phyloP scores from a whole-genome alignment of 2,113 vertebrate species.

The Ondatra zibethicus region DNA sequence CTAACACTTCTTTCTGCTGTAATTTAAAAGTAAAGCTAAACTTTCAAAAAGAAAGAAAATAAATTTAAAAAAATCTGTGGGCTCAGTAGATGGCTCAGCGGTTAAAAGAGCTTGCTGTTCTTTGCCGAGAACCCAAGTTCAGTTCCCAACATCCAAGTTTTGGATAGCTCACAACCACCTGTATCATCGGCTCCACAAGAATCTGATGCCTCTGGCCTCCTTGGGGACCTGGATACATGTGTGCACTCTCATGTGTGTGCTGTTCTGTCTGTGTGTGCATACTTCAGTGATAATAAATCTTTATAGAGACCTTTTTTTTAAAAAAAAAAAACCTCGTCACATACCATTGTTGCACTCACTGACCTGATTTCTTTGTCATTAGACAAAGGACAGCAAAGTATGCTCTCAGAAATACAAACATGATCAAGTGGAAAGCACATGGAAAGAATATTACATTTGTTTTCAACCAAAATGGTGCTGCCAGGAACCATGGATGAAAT shows the following conservation, averaged over 20 bases:
- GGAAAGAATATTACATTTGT: constrained; percentile 10
- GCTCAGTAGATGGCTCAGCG: neutral
- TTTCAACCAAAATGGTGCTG: neutral
- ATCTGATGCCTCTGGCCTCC: neutral
- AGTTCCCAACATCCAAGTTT: neutral
- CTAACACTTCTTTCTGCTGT: constrained; percentile 28
- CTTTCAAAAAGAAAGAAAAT: neutral
- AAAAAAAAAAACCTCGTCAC: neutral
- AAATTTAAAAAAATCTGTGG: neutral
- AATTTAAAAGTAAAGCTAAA: constrained; percentile 1
- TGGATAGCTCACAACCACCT: neutral
- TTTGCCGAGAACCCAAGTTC: neutral
- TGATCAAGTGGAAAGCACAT: neutral
- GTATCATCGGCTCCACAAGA: neutral
- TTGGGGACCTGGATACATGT: too few relatives aligned
- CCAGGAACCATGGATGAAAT: neutral
- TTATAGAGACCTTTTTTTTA: neutral
- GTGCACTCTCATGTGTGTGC: neutral
- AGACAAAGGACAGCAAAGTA: constrained; percentile 11
- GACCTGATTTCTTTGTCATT: neutral
- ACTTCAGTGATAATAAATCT: neutral
- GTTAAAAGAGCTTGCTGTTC: neutral
- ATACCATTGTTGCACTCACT: neutral
- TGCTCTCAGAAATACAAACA: neutral
- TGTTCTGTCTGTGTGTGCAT: neutral